These are phyloP conservation scores for Drosophila navojoa DNA, from an alignment of 1,140 invertebrate species.

Conservation along the genomic window DNA sequence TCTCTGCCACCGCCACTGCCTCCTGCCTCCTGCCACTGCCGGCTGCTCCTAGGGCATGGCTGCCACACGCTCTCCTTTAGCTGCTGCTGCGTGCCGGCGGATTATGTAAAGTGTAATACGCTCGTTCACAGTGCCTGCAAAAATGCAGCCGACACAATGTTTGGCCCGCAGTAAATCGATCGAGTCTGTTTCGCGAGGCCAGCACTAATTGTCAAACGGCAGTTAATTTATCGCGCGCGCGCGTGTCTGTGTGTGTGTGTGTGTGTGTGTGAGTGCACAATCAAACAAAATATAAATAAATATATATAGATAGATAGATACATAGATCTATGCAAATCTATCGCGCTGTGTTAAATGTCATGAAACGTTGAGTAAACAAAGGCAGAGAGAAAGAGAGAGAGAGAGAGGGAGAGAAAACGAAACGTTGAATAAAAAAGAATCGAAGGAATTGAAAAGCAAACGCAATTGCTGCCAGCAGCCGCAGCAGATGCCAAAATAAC, in stretches of 20 bases:
- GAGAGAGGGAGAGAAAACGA: constrained; percentile 23
- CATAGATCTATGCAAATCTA: too few relatives aligned
- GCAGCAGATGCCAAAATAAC: constrained; percentile 57
- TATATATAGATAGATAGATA: too few relatives aligned
- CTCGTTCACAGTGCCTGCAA: constrained; percentile 6
- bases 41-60: neutral
- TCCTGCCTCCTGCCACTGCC: constrained; percentile 54
- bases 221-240: constrained; percentile 34
- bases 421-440: constrained; percentile 1
- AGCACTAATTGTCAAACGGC: constrained; percentile 45
- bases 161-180: constrained; percentile 57
- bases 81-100: constrained; percentile 59
- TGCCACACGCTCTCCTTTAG: constrained; percentile 9
- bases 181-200: constrained; percentile 73
- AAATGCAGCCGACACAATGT: constrained; percentile 3
- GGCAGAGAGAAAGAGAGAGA: too few relatives aligned
- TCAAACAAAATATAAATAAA: constrained; percentile 20
- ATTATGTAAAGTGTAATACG: constrained; percentile 74
- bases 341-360: constrained; percentile 2
- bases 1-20: neutral
- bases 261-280: constrained; percentile 19
- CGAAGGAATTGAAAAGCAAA: constrained; percentile 26
- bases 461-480: constrained; percentile 27
- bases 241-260: constrained; percentile 9
- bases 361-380: constrained; percentile 23